These are phyloP conservation scores for Amblyornis subalaris DNA, from an alignment of 2,113 vertebrate genomes.

Conservation along the genomic window DNA sequence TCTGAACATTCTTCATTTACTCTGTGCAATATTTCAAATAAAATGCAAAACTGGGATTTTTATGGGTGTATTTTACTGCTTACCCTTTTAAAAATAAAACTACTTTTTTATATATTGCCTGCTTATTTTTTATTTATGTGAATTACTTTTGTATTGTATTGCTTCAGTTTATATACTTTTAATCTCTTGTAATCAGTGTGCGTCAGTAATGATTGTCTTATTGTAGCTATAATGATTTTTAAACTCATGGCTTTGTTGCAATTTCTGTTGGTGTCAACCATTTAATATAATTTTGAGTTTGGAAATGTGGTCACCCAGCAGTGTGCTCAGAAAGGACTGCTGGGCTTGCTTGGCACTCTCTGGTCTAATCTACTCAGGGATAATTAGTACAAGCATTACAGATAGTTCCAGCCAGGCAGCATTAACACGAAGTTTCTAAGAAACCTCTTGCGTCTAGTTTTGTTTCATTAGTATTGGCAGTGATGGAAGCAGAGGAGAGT, in stretches of 20 bases:
- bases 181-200: background rate
- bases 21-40: background rate
- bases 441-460: background rate
- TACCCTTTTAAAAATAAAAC: background rate
- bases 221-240: background rate
- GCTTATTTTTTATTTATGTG: background rate
- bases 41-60: background rate
- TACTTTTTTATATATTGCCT: background rate
- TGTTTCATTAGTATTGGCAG: background rate
- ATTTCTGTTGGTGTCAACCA: background rate
- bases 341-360: background rate
- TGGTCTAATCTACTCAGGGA: background rate
- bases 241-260: background rate
- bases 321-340: background rate
- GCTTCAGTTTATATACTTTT: background rate
- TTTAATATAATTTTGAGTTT: background rate
- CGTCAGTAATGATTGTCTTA: background rate
- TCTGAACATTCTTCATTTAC: background rate
- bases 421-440: constrained; percentile 9
- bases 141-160: background rate
- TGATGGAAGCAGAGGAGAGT: background rate
- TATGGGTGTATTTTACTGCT: background rate
- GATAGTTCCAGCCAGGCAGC: constrained; percentile 6
- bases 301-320: background rate
- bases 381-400: constrained; percentile 31